Base-by-base conservation (phyloP, 2,797 vertebrate genomes). In the Acestrorhynchus altus region DNA sequence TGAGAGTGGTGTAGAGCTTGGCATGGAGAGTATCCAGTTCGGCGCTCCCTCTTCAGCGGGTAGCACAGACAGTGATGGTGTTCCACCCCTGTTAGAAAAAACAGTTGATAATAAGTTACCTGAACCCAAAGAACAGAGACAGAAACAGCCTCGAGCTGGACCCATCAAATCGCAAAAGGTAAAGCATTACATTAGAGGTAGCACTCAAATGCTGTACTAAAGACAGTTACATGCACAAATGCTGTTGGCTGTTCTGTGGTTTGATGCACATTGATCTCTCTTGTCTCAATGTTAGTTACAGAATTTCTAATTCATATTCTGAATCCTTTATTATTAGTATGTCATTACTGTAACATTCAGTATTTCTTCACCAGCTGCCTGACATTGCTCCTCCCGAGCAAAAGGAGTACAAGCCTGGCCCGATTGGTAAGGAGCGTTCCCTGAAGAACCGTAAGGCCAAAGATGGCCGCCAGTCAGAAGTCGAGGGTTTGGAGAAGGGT, bases 141-240 rank as follows among this genome's bases (percentile, higher is more conserved):
- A 98, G 83, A 99, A 99, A 85, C 97, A 96, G 83, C 94, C 96
- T 67, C 95, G 98, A 16, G 96, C 96, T 79, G 98, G 96, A 61
- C 96, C 97, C 72, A 97, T 98, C 90, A 99, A 99, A 93, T 93
- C 96, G 77, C 98, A 98, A 84, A 99, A 99, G 95, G 98, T 98
- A 91, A 84, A 18, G 9, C 9, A 12, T 40, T 6, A 35, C 6
- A 6, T 35, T 35, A 35, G n/a, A n/a, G n/a, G n/a, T n/a, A n/a
- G n/a, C n/a, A n/a, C n/a, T n/a, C n/a, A n/a, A n/a, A n/a, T n/a
- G n/a, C n/a, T n/a, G n/a, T n/a, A n/a, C n/a, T n/a, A n/a, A n/a
- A n/a, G n/a, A n/a, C n/a, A n/a, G n/a, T n/a, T n/a, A n/a, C n/a
- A n/a, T n/a, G n/a, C n/a, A n/a, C n/a, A n/a, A n/a, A n/a, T n/a